Conservation (phyloP, 2,888 invertebrate genomes). For the Apoda limacodes region DNA sequence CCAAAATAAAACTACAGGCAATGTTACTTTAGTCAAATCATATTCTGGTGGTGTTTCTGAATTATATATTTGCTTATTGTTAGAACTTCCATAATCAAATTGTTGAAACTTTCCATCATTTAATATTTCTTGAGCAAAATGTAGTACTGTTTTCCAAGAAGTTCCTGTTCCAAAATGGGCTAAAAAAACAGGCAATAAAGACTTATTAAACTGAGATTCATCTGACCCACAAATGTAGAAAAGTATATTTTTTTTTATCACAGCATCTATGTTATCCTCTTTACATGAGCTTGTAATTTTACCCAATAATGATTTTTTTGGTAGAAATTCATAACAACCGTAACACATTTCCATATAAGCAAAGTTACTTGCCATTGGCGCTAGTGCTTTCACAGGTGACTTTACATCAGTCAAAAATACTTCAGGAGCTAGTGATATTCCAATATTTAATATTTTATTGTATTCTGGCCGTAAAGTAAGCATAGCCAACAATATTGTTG, state of each 20-base stretch:
- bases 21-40: constrained; percentile 66
- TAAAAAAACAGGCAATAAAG: constrained; percentile 76
- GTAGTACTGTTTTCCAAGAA: constrained; percentile 78
- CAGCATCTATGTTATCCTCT: constrained; percentile 51
- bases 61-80: constrained; percentile 71
- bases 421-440: constrained; percentile 38
- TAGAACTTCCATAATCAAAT: constrained; percentile 75
- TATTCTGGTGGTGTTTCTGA: constrained; percentile 71
- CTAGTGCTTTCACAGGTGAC: constrained; percentile 59
- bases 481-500: constrained; percentile 39
- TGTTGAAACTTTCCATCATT: constrained; percentile 69
- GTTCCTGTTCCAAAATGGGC: constrained; percentile 80
- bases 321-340: constrained; percentile 78
- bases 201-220: constrained; percentile 80
- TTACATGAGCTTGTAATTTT: constrained; percentile 70
- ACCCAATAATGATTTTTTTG: no score
- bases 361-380: constrained; percentile 71
- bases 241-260: constrained; percentile 78
- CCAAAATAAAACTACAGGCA: constrained; percentile 75
- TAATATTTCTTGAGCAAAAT: constrained; percentile 73
- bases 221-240: constrained; percentile 77
- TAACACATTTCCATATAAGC: constrained; percentile 72
- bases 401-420: constrained; percentile 36
- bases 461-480: constrained; percentile 35
- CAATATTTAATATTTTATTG: constrained; percentile 39